These are phyloP conservation scores for Lepidostoma basale DNA, from an alignment of 1,140 invertebrate species.

Conservation along the genomic window DNA sequence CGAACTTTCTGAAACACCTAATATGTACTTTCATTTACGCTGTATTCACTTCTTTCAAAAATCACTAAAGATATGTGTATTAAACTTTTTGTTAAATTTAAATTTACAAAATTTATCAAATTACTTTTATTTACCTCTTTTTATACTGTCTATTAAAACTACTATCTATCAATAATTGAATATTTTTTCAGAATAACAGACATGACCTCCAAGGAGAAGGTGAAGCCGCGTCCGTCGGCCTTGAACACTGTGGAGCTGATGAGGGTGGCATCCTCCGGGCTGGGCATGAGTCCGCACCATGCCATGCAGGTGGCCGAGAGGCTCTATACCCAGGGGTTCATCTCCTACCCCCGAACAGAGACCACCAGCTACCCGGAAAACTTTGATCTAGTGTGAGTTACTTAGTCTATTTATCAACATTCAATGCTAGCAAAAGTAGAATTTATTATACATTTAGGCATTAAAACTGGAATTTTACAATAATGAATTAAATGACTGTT, in stretches of 20 bases:
- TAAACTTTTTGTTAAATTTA: no score
- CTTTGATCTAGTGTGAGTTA: constrained; percentile 87
- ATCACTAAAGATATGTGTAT: no score
- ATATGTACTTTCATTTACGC: no score
- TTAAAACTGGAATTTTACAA: no score
- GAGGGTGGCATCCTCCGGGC: constrained; percentile 88
- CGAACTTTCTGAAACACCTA: no score
- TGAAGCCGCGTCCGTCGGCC: constrained; percentile 85
- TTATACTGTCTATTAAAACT: no score
- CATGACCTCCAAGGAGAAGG: constrained; percentile 79
- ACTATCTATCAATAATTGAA: no score
- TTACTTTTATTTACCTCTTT: constrained; percentile 29
- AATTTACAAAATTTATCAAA: constrained; percentile 3
- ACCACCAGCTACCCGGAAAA: constrained; percentile 96
- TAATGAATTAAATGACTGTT: no score
- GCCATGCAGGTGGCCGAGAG: constrained; percentile 92
- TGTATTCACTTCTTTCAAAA: no score
- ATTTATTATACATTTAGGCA: not conserved
- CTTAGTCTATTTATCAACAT: not conserved
- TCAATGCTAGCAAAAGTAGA: not conserved
- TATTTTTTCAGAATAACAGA: constrained; percentile 69
- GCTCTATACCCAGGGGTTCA: constrained; percentile 93
- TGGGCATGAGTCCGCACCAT: constrained; percentile 95
- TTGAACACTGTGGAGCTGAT: constrained; percentile 98
- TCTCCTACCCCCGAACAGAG: constrained; percentile 95